Percentiles rank a stretch among this genome's conserved stretches.
Evolutionary conservation across 2,113 vertebrate species (phyloP).

Genomic region (Arothron firmamentum): DNA sequence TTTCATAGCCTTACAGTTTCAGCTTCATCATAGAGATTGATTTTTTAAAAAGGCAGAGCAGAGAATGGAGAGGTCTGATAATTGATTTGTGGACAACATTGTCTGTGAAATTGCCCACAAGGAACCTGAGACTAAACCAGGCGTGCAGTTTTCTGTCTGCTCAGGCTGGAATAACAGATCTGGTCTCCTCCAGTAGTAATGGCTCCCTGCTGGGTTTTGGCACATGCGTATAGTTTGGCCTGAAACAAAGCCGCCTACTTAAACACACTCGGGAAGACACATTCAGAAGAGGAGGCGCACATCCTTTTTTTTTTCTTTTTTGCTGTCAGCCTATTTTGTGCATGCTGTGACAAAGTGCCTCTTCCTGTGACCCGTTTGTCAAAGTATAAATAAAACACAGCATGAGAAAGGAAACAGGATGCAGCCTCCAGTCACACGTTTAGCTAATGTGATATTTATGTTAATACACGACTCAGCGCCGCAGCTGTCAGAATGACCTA

Average conservation of each 20-base stretch:
- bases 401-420: conserved; percentile 11
- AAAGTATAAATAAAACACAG: conserved; percentile 10
- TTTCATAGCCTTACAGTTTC: conserved; percentile 20
- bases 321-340: not conserved
- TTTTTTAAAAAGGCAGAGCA: conserved; percentile 7
- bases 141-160: conserved; percentile 24
- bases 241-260: conserved; percentile 3
- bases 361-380: conserved; percentile 9
- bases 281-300: conserved; percentile 10
- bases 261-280: not conserved
- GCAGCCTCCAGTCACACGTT: conserved; percentile 17
- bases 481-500: conserved; percentile 38
- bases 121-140: too few relatives aligned
- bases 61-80: conserved; percentile 9
- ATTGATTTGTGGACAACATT: conserved; percentile 19
- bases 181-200: conserved; percentile 15
- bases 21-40: conserved; percentile 21
- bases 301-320: not conserved
- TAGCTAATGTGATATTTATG: conserved; percentile 33
- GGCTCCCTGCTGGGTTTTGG: conserved; percentile 9
- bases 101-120: conserved; percentile 1
- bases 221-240: conserved; percentile 3
- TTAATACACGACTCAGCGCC: conserved; percentile 22
- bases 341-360: not conserved
- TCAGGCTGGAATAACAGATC: conserved; percentile 12